These are phyloP conservation scores for Monopis laevigella DNA, from an alignment of 2,888 invertebrate species.

Conservation along the genomic window DNA sequence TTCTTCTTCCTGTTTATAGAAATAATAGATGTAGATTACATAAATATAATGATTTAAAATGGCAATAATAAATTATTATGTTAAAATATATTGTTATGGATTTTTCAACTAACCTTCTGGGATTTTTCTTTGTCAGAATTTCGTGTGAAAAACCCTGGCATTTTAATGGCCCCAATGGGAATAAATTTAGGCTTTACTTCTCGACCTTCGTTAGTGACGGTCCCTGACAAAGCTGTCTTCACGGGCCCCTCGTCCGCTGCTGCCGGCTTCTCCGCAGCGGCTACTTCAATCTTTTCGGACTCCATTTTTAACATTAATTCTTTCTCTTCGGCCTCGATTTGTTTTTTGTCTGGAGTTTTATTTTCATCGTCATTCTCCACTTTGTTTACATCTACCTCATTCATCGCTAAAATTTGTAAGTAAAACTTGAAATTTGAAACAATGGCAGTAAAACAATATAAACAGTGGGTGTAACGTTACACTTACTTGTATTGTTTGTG, in stretches of 20 bases:
- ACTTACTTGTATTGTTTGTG: too few species aligned
- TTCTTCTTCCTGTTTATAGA: slow-evolving; percentile 39
- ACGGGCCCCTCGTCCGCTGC: slow-evolving; percentile 55
- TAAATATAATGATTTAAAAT: neutral
- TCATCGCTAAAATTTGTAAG: slow-evolving; percentile 30
- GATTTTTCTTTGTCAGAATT: slow-evolving; percentile 78
- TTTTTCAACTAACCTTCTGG: slow-evolving; percentile 42
- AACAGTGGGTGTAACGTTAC: too few species aligned
- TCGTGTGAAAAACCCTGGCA: slow-evolving; percentile 85
- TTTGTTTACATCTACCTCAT: slow-evolving; percentile 48
- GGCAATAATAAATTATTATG: neutral
- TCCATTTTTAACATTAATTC: slow-evolving; percentile 71
- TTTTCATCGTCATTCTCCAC: slow-evolving; percentile 44
- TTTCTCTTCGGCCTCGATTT: slow-evolving; percentile 72
- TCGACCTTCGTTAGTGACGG: slow-evolving; percentile 72
- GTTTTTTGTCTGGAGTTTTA: slow-evolving; percentile 70
- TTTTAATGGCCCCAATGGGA: slow-evolving; percentile 87
- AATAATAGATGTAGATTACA: neutral
- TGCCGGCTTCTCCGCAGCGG: slow-evolving; percentile 42
- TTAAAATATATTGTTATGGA: neutral
- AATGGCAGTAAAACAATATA: too few species aligned
- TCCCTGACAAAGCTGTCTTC: slow-evolving; percentile 61
- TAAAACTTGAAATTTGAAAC: too few species aligned
- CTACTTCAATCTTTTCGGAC: slow-evolving; percentile 55
- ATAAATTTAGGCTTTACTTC: slow-evolving; percentile 84